Percentiles rank a stretch among this genome's conserved stretches.
Conservation (phyloP, 1,140 invertebrate genomes). For the Hycleus cichorii region DNA sequence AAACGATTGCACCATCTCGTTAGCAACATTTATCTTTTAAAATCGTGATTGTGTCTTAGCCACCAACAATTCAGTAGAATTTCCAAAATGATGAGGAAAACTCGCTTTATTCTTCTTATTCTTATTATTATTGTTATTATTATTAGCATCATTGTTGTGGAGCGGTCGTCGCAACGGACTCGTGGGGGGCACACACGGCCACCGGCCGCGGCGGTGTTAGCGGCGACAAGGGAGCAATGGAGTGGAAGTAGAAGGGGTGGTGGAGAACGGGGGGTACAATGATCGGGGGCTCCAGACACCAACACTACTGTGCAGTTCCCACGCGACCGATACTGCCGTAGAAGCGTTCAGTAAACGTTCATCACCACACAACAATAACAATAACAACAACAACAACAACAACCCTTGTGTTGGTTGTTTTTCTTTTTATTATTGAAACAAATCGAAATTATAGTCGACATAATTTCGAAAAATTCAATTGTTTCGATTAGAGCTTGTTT, state of each 20-base stretch:
- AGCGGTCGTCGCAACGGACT: slow-evolving; percentile 3
- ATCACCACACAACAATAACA: neutral
- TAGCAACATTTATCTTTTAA: neutral
- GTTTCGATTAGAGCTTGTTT: too few species aligned
- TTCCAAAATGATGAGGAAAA: too few species aligned
- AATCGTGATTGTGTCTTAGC: too few species aligned
- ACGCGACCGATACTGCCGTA: slow-evolving; percentile 19
- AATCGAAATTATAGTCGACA: too few species aligned
- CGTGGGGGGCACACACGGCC: slow-evolving; percentile 14
- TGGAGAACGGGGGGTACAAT: neutral
- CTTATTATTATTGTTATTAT: neutral
- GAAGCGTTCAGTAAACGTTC: slow-evolving; percentile 26
- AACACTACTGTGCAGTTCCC: slow-evolving; percentile 28
- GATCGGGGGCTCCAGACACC: slow-evolving; percentile 17
- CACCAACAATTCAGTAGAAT: too few species aligned
- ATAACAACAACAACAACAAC: too few species aligned
- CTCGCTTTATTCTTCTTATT: too few species aligned
- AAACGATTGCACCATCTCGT: slow-evolving; percentile 4
- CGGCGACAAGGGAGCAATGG: too few species aligned
- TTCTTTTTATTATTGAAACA: too few species aligned
- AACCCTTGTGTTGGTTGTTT: too few species aligned
- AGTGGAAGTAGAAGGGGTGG: neutral
- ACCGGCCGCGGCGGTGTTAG: neutral
- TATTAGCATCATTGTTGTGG: neutral
- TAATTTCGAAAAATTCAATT: too few species aligned